Evolutionary conservation across 2,797 vertebrate species (phyloP).

Genomic region (Argentina silus): DNA sequence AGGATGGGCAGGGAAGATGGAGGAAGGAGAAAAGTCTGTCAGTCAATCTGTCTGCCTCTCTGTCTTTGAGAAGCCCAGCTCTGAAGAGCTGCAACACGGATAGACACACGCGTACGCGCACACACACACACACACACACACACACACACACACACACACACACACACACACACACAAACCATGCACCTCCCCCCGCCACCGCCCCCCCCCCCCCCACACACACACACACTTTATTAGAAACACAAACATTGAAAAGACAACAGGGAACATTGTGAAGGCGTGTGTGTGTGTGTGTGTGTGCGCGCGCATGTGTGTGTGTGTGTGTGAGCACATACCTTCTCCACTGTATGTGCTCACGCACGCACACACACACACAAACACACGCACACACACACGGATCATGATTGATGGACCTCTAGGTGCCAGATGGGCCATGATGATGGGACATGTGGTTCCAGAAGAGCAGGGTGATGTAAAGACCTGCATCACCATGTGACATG

Average conservation of each 20-base stretch:
- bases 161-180: background rate
- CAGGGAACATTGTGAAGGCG: too few relatives aligned
- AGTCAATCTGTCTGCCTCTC: slow-evolving; percentile 29
- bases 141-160: background rate
- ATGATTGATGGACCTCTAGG: slow-evolving; percentile 46
- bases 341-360: too few relatives aligned
- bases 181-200: too few relatives aligned
- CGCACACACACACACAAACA: too few relatives aligned
- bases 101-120: slow-evolving; percentile 26
- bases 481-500: slow-evolving; percentile 3
- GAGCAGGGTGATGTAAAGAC: slow-evolving; percentile 20
- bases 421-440: slow-evolving; percentile 46
- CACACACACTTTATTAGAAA: too few relatives aligned
- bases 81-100: slow-evolving; percentile 63
- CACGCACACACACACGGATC: slow-evolving; percentile 24
- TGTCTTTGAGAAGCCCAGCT: slow-evolving; percentile 72
- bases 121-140: background rate
- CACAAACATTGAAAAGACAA: too few relatives aligned
- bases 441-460: slow-evolving; percentile 32
- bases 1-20: background rate
- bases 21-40: too few relatives aligned
- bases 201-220: too few relatives aligned
- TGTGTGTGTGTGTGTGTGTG: background rate
- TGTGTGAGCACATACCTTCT: background rate
- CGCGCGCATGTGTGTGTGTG: background rate